Percentiles rank a stretch among this genome's conserved stretches.
phyloP scores from a whole-genome alignment of 2,797 vertebrate species.

The Phylloscopus collybita region DNA sequence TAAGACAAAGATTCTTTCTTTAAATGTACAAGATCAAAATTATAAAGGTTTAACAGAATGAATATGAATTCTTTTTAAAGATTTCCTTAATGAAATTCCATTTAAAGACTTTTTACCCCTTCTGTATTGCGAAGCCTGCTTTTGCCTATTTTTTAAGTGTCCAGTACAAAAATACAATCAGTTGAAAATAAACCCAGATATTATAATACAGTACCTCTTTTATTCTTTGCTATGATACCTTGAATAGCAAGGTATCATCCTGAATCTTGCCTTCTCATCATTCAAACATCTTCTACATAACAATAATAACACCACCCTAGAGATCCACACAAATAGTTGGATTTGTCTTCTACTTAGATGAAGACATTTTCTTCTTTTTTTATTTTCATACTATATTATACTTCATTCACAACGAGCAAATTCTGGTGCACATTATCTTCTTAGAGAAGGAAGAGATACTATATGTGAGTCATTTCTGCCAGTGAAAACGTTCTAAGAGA shows the following conservation, averaged over 20 bases:
- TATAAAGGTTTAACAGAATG: neutral
- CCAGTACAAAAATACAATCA: neutral
- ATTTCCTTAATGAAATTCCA: neutral
- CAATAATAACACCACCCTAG: neutral
- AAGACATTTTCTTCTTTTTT: neutral
- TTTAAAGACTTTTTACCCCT: neutral
- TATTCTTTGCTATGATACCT: neutral
- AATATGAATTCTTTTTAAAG: neutral
- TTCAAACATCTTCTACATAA: neutral
- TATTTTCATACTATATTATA: neutral
- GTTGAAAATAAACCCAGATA: neutral
- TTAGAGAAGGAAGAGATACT: neutral
- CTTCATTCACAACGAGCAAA: neutral
- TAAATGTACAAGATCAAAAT: neutral
- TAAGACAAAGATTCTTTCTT: neutral
- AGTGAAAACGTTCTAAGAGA: neutral
- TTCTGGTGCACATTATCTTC: fast-evolving
- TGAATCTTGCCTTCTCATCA: neutral
- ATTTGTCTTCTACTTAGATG: neutral
- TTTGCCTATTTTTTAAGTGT: neutral
- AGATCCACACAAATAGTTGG: neutral
- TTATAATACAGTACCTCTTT: neutral
- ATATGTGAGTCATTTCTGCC: neutral
- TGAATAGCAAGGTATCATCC: neutral
- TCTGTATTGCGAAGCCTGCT: neutral